These are phyloP conservation scores for Drosophila paranaensis DNA, from an alignment of 2,888 invertebrate genomes.

Conservation along the genomic window DNA sequence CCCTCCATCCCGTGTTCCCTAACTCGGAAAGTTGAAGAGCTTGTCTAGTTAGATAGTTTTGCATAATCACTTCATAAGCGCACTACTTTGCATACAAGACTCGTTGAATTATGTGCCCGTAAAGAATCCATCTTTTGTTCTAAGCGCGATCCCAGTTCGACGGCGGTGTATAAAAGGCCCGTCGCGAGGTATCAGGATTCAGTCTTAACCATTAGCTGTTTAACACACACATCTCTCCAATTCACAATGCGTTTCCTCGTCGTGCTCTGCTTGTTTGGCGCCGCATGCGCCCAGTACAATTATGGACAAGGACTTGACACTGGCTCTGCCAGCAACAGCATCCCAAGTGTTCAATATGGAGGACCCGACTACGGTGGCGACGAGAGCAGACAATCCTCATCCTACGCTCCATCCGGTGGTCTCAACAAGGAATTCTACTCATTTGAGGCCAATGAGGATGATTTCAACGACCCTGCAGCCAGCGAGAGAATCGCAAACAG, in stretches of 20 bases:
- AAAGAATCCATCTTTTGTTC: slow-evolving; percentile 66
- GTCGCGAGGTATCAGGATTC: slow-evolving; percentile 64
- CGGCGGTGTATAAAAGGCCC: slow-evolving; percentile 64
- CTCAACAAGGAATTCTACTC: slow-evolving; percentile 77
- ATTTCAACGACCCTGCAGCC: slow-evolving; percentile 69
- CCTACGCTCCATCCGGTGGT: slow-evolving; percentile 58
- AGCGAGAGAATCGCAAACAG: slow-evolving; percentile 56
- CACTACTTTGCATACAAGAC: slow-evolving; percentile 74
- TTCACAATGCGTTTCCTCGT: slow-evolving; percentile 67
- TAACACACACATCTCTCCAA: slow-evolving; percentile 43
- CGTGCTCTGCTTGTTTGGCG: slow-evolving; percentile 71
- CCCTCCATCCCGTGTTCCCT: slow-evolving; percentile 57
- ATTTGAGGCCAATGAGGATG: slow-evolving; percentile 73
- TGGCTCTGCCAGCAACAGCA: slow-evolving; percentile 49
- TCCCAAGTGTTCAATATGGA: slow-evolving; percentile 40
- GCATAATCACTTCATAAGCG: slow-evolving; percentile 78
- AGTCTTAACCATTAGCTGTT: slow-evolving; percentile 64
- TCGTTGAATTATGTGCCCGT: slow-evolving; percentile 68
- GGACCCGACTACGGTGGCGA: slow-evolving; percentile 27
- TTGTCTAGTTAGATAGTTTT: slow-evolving; percentile 68
- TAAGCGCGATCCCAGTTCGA: slow-evolving; percentile 39
- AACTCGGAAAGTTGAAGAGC: slow-evolving; percentile 51
- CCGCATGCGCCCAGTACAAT: slow-evolving; percentile 77
- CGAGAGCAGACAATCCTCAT: slow-evolving; percentile 37
- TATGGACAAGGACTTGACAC: slow-evolving; percentile 61